Evolutionary conservation across 2,888 invertebrate genomes (phyloP).

Genomic region (Diarsia rubi): DNA sequence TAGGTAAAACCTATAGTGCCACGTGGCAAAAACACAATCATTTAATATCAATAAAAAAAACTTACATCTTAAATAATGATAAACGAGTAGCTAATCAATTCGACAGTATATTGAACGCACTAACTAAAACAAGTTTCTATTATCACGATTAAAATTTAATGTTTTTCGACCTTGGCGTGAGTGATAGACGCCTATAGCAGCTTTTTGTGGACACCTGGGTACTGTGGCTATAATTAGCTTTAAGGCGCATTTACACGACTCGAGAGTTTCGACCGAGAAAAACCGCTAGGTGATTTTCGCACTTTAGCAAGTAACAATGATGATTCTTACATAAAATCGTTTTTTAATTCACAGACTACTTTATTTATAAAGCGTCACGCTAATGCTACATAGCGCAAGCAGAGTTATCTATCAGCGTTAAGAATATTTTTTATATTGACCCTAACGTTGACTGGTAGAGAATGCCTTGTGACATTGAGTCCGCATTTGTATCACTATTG

Average conservation of each 20-base stretch:
- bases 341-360: too few relatives aligned
- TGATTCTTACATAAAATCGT: too few relatives aligned
- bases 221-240: slow-evolving; percentile 46
- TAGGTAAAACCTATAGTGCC: not conserved
- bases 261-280: not conserved
- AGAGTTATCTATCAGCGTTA: too few relatives aligned
- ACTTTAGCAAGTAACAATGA: too few relatives aligned
- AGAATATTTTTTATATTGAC: too few relatives aligned
- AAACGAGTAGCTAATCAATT: slow-evolving; percentile 35
- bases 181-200: slow-evolving; percentile 49
- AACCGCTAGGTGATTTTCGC: not conserved
- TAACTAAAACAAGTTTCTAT: slow-evolving; percentile 50
- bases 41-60: slow-evolving; percentile 2
- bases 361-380: too few relatives aligned
- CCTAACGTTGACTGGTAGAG: too few relatives aligned
- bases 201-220: slow-evolving; percentile 62
- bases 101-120: slow-evolving; percentile 14
- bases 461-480: too few relatives aligned
- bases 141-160: slow-evolving; percentile 54
- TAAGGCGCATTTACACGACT: slow-evolving; percentile 9
- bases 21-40: slow-evolving; percentile 14
- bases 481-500: too few relatives aligned
- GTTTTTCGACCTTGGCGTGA: slow-evolving; percentile 62
- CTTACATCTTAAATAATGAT: slow-evolving; percentile 19
- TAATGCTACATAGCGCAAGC: too few relatives aligned